Base-by-base conservation (phyloP, 1,140 invertebrate species). In the Conus betulinus region DNA sequence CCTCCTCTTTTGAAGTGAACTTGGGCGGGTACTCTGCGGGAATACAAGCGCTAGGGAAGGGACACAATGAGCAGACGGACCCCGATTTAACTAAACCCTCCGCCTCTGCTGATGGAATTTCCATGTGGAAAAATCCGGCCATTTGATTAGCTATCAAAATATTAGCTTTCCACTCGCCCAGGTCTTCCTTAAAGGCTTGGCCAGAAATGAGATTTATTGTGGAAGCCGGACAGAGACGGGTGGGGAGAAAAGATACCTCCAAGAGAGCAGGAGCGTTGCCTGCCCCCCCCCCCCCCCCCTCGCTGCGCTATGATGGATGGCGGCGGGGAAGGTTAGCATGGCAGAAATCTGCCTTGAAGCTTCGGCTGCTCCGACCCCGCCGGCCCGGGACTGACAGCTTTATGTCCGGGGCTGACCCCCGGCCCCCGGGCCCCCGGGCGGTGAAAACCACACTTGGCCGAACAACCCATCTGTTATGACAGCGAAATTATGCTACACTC, bases 401-500 rank as follows among this genome's bases (percentile, higher is more conserved):
- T 87, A 87, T 87, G 85, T 87, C 85, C 74, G 27, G 71, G 74
- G 15, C 71, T 87, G 85, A 87, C 85, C 85, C 74, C 53, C 85
- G 79, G 52, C 85, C 85, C 71, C 8, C 67, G 67, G 23, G n/a
- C 71, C 74, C 60, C 27, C 17, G 71, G 51, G 71, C 53, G 5
- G 20, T 67, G 74, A 78, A 87, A 87, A 78, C 85, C 85, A 87
- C 85, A 87, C 39, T 87, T 76, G 85, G 85, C 85, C 85, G 85
- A 74, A 57, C 85, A 87, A 87, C 85, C 85, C 85, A 87, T 87
- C 85, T 87, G 85, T 87, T 87, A 87, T 79, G 85, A 87, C 85
- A 87, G 85, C 71, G n/a, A 78, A 87, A 78, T 78, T 87, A 87
- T 87, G 85, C 74, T 79, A 78, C 85, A 57, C 85, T 20, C 71